A percentile compares a stretch with the other conserved stretches of the same genome.
Evolutionary conservation across 2,797 vertebrate species (phyloP).

Genomic region (Ara ararauna): DNA sequence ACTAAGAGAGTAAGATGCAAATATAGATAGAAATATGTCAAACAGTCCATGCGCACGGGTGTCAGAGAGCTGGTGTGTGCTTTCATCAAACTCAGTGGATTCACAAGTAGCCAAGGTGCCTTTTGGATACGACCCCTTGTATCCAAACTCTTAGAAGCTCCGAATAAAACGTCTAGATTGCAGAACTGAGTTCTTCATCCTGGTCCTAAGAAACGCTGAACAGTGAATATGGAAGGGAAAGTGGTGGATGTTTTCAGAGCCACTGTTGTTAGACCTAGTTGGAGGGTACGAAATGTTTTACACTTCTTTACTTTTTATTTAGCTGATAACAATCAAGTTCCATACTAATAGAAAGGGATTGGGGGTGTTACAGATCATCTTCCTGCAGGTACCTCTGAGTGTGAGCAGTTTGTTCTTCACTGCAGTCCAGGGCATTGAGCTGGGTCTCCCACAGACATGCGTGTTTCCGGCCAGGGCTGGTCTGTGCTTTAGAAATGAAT

Average conservation of each 20-base stretch:
- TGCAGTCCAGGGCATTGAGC: neutral
- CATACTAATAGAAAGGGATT: too few species aligned
- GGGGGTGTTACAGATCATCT: neutral
- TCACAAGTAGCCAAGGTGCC: neutral
- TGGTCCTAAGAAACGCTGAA: neutral
- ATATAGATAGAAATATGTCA: neutral
- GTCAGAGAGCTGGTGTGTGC: neutral
- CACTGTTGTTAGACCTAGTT: fast-evolving
- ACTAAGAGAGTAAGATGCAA: neutral
- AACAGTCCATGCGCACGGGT: fast-evolving
- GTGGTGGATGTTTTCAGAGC: fast-evolving
- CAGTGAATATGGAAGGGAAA: neutral
- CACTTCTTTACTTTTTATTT: neutral
- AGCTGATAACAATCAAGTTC: neutral
- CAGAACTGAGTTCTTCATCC: neutral
- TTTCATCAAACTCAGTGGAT: neutral
- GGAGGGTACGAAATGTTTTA: neutral
- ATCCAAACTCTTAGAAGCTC: neutral
- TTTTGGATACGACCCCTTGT: neutral
- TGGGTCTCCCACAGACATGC: neutral
- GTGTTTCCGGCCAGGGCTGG: neutral
- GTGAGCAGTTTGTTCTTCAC: neutral
- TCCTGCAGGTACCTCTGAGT: neutral
- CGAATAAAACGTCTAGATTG: neutral
- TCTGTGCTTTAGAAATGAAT: neutral